Conservation (phyloP, 2,113 vertebrate genomes). For the Prolemur simus region DNA sequence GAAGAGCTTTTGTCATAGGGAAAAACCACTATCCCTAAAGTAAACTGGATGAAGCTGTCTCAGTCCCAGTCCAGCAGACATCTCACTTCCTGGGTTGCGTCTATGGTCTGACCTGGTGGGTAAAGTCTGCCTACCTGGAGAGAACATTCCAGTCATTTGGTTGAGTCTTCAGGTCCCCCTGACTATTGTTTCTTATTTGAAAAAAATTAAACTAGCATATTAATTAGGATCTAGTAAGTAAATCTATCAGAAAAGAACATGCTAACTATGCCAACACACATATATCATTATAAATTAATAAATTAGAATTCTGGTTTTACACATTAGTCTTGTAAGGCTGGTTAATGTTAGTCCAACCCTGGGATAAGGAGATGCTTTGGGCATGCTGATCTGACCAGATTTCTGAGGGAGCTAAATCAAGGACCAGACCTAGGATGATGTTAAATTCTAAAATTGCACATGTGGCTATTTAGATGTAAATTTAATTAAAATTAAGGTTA, state of each 20-base stretch:
- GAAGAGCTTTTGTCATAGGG: neutral
- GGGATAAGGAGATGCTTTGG: neutral
- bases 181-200: neutral
- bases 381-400: neutral
- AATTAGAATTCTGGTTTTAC: slow-evolving; percentile 6
- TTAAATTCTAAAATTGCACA: neutral
- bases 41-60: neutral
- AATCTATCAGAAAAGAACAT: neutral
- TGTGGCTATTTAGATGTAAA: neutral
- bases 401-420: neutral
- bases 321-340: neutral
- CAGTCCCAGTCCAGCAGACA: neutral
- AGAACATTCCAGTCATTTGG: neutral
- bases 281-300: neutral
- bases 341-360: neutral
- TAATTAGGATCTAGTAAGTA: neutral
- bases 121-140: neutral
- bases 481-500: slow-evolving; percentile 20
- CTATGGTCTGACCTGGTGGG: neutral
- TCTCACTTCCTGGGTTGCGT: neutral
- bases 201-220: slow-evolving; percentile 1
- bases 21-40: neutral
- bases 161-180: neutral
- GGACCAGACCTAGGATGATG: neutral
- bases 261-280: neutral